These are phyloP conservation scores for Drosophila ficusphila DNA, from an alignment of 1,140 invertebrate species.

Conservation along the genomic window DNA sequence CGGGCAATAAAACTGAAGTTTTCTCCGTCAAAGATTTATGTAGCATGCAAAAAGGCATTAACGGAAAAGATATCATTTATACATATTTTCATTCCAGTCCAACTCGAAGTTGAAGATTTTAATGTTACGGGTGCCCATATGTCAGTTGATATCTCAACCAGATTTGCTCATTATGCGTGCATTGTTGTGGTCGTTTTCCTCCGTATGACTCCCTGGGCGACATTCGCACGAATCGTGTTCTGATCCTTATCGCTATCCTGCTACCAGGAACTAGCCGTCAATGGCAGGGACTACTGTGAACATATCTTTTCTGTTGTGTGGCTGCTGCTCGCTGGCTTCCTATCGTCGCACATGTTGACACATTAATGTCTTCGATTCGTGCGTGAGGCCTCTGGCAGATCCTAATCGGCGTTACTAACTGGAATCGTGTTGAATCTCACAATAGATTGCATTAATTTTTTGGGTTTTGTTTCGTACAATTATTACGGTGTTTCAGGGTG, in stretches of 20 bases:
- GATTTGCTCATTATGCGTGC: slow-evolving; percentile 73
- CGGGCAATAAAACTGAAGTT: slow-evolving; percentile 69
- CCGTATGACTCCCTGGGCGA: slow-evolving; percentile 37
- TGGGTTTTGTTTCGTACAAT: slow-evolving; percentile 56
- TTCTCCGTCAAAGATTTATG: slow-evolving; percentile 71
- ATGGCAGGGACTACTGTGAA: slow-evolving; percentile 30
- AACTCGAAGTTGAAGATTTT: slow-evolving; percentile 37
- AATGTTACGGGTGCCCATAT: slow-evolving; percentile 49
- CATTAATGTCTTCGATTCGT: slow-evolving; percentile 71
- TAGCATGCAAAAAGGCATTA: slow-evolving; percentile 61
- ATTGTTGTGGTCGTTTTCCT: slow-evolving; percentile 61
- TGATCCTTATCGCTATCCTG: slow-evolving; percentile 55
- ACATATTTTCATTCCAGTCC: not conserved
- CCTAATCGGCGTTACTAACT: slow-evolving; percentile 79
- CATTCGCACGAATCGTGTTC: slow-evolving; percentile 70
- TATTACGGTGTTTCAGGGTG: slow-evolving; percentile 61
- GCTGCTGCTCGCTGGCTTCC: slow-evolving; percentile 2
- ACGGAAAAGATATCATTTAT: slow-evolving; percentile 22
- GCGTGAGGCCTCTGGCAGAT: slow-evolving; percentile 65
- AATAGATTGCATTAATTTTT: slow-evolving; percentile 71
- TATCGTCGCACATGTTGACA: slow-evolving; percentile 76
- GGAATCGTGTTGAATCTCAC: slow-evolving; percentile 68
- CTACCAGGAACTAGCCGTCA: slow-evolving; percentile 75
- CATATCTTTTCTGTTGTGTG: slow-evolving; percentile 31
- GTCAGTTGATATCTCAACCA: slow-evolving; percentile 42